These are phyloP conservation scores for Malurus alboscapulatus DNA, from an alignment of 2,113 vertebrate genomes.

Conservation along the genomic window DNA sequence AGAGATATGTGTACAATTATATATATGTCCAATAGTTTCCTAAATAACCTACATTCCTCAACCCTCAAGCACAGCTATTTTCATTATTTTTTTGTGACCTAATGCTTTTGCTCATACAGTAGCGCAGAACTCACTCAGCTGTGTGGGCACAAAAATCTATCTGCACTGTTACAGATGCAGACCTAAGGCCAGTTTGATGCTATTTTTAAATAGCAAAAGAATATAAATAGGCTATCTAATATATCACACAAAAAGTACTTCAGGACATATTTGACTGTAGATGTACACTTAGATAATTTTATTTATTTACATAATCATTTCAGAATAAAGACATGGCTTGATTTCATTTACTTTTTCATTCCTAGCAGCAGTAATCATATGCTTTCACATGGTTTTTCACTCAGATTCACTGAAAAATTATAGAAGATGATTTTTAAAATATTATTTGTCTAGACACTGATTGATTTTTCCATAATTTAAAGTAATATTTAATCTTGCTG, in stretches of 20 bases:
- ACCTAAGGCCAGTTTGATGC: background rate
- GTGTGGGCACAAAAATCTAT: background rate
- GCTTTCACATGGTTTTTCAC: background rate
- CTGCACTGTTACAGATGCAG: background rate
- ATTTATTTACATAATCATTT: background rate
- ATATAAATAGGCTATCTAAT: background rate
- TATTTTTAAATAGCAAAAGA: background rate
- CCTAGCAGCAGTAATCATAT: background rate
- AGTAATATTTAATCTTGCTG: background rate
- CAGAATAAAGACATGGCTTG: background rate
- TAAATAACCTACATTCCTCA: background rate
- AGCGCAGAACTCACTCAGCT: background rate
- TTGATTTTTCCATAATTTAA: constrained; percentile 32
- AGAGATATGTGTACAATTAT: background rate
- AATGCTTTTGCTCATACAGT: background rate
- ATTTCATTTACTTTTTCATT: background rate
- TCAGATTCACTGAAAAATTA: background rate
- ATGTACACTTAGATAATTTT: background rate
- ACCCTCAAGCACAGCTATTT: background rate
- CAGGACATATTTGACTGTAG: background rate
- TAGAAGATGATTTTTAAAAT: background rate
- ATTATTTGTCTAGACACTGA: background rate
- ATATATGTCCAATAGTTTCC: background rate
- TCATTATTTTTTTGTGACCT: background rate
- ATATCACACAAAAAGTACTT: background rate